Base-by-base conservation (phyloP, 2,797 vertebrate genomes). In the Arctocebus calabarensis region DNA sequence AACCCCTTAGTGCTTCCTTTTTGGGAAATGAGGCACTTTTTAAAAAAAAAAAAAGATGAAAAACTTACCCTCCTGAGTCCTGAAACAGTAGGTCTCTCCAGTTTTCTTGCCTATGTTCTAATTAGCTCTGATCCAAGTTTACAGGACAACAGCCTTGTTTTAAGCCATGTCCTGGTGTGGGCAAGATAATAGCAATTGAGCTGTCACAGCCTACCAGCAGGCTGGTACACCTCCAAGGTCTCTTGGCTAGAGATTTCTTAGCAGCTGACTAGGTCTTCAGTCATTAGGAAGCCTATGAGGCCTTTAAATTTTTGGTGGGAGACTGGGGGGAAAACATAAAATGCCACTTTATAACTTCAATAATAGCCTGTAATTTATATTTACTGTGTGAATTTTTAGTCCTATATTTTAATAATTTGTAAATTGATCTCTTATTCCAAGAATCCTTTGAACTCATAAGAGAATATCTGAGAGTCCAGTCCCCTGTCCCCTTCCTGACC, bases 391-490 rank as follows among this genome's bases (percentile, higher is more conserved):
- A 91, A 94, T 98, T 97, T 97, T 93, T 97, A 97, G 96, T 97
- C 95, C 84, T 97, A 91, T 97, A 97, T 98, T 97, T 98, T 98
- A 97, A 97, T 97, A 98, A 96, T 96, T 95, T 98, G 85, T 97
- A 97, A 96, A 95, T 94, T 87, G 94, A 92, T 97, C 89, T 90
- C 94, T 96, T 94, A 96, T 96, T 89, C 95, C 79, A 95, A 98
- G 94, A 95, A 92, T 89, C 86, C 95, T 96, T 94, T 92, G 93
- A 92, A 93, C 86, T 94, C 86, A 25, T 68, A 95, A 87, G 73
- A 97, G 89, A 96, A 59, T 83, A 70, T 82, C 93, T 91, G 81
- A 81, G 94, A 96, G 52, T 92, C 85, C 52, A 82, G 16, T 84
- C 62, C 90, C 91, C 91, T 75, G 25, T 43, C n/a, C 88, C 61